Base-by-base conservation (phyloP, 2,888 invertebrate species). In the Cremastobaeus sp. region DNA sequence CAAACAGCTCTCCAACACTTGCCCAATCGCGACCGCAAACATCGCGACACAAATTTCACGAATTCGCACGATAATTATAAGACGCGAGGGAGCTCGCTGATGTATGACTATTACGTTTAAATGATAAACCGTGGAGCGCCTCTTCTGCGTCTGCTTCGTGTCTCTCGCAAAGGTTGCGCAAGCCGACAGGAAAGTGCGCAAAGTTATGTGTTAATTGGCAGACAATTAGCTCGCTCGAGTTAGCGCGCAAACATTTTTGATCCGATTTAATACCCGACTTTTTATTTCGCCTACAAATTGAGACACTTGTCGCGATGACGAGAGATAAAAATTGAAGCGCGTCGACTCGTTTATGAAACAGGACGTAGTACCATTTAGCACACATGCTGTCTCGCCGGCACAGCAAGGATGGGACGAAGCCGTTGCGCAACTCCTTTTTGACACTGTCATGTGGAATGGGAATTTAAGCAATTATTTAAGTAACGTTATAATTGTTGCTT, bases 1-100 rank as follows among this genome's bases (percentile, higher is more conserved):
- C 82, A 80, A 66, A 66, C 59, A 50, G 41, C 70, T 48, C 59
- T 64, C 76, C 59, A 69, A 76, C 78, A 80, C 72, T 84, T 84
- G 82, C 83, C 76, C 76, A 81, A 84, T 80, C 78, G 54, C 47
- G 41, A 78, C 81, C 82, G 71, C 82, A 80, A 80, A 68, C 77
- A 70, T 48, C 69, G 69, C 54, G 74, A 76, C 77, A 68, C 77
- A 76, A 81, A 81, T 81, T 81, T 80, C 77, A 76, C 80, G 81
- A 83, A 84, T 82, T 84, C 79, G 80, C 82, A 81, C 80, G 81
- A 81, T 82, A 84, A 84, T 86, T 83, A 82, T 78, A 76, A 75
- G 50, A 69, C 73, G 69, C 76, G 39, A 35, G 74, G 62, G 48
- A 71, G 55, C 57, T 76, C 66, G 76, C 78, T 79, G 79, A 81